Evolutionary conservation across 2,888 invertebrate species (phyloP), one percentile per base, ranked within the genome.

Genomic region (Argyra leucocephala): DNA sequence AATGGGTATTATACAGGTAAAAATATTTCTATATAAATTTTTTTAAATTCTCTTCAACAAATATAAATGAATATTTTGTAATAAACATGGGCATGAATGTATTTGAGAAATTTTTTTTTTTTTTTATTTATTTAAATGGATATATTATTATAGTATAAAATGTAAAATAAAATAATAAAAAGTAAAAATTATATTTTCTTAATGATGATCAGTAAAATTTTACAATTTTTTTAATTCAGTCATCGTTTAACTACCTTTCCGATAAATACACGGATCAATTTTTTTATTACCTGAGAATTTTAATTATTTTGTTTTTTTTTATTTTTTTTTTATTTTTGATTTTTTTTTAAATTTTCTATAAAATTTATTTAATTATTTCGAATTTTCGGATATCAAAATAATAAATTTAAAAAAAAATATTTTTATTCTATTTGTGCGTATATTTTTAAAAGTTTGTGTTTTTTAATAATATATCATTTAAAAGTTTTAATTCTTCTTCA

Each of bases 201-300:
- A 48, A 18, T n/a, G 48, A 48, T 15, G 15, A 48, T 48, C n/a
- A 48, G n/a, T 12, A 48, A 48, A 48, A 48, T 48, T 37, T 31
- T 31, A 31, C 5, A 31, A 31, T 48, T 48, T 48, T 48, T 48
- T 15, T 48, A 12, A 48, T 48, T 48, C 48, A 48, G 48, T 48
- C 48, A 48, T 48, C 48, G 48, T 48, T 18, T 48, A 48, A 48
- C 48, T 48, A 48, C 48, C 48, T 48, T 48, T 48, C 15, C 48
- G 48, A 48, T 48, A 15, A 48, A 48, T 48, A 48, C 31, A 31
- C 48, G 48, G 48, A 48, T 48, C 48, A 48, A 48, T 15, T 48
- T 5, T 12, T 31, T 7, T 31, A 7, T 7, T 18, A 48, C 48
- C 48, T 48, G 48, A 48, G 48, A 48, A 48, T 18, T 31, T 31